A percentile compares a stretch with the other conserved stretches of the same genome.
Evolutionary conservation across 2,888 invertebrate species (phyloP).

Genomic region (Himalopsyche japonica): DNA sequence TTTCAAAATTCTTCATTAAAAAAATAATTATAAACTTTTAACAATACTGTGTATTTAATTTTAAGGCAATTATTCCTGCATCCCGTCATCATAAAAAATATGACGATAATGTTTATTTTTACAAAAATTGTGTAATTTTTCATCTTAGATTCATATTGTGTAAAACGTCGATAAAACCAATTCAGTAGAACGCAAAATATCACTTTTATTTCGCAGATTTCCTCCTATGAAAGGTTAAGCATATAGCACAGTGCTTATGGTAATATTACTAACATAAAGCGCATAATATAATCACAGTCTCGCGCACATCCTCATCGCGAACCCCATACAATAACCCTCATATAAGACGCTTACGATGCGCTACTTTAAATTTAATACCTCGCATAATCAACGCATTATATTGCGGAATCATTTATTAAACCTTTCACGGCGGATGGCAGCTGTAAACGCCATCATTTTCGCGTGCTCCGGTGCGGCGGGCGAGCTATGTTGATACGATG

Average conservation of each 20-base stretch:
- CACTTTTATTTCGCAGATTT: neutral
- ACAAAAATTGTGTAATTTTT: too few species aligned
- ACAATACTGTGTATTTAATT: too few species aligned
- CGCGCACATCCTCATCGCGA: neutral
- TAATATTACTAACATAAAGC: neutral
- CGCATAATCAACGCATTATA: constrained; percentile 1
- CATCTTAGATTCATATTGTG: too few species aligned
- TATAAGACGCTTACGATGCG: constrained; percentile 1
- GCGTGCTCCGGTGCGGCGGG: neutral
- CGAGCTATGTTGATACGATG: neutral
- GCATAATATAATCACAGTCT: neutral
- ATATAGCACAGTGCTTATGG: neutral
- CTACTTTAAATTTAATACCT: neutral
- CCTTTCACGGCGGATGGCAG: constrained; percentile 1
- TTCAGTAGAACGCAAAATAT: neutral
- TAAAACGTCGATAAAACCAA: neutral
- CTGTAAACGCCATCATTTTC: neutral
- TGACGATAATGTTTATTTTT: too few species aligned
- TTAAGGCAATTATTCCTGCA: too few species aligned
- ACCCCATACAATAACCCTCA: neutral
- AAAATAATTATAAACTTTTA: too few species aligned
- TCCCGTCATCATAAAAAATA: too few species aligned
- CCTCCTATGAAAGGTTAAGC: neutral
- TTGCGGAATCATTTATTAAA: constrained; percentile 1
- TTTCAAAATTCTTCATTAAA: too few species aligned